phyloP scores from a whole-genome alignment of 2,797 vertebrate genomes.

The Avahi laniger region DNA sequence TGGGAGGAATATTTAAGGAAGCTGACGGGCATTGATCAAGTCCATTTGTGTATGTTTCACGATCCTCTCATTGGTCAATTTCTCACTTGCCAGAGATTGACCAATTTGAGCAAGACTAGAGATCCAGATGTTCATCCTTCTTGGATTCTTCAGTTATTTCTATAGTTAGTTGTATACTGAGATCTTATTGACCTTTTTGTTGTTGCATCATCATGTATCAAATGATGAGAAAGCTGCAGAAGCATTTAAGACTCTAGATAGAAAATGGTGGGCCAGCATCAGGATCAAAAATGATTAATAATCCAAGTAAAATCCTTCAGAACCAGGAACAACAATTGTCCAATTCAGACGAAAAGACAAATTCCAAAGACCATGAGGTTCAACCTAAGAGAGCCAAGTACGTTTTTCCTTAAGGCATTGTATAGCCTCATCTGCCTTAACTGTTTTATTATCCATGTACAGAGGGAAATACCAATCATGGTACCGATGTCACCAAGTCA shows the following conservation, averaged over 20 bases:
- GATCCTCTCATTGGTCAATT: neutral
- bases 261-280: neutral
- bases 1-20: neutral
- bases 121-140: neutral
- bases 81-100: neutral
- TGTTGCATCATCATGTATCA: neutral
- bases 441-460: neutral
- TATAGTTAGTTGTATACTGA: neutral
- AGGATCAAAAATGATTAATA: neutral
- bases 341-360: neutral
- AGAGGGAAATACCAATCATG: neutral
- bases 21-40: neutral
- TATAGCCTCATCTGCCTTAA: neutral
- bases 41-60: no score
- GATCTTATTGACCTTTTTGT: neutral
- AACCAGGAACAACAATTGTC: neutral
- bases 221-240: neutral
- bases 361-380: neutral
- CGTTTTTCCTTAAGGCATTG: neutral
- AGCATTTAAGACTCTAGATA: neutral
- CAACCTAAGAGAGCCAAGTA: neutral
- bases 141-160: neutral
- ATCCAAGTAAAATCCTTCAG: neutral
- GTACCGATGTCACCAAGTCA: neutral
- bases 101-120: neutral